phyloP scores from a whole-genome alignment of 2,113 vertebrate species.

The Phrynosoma platyrhinos region DNA sequence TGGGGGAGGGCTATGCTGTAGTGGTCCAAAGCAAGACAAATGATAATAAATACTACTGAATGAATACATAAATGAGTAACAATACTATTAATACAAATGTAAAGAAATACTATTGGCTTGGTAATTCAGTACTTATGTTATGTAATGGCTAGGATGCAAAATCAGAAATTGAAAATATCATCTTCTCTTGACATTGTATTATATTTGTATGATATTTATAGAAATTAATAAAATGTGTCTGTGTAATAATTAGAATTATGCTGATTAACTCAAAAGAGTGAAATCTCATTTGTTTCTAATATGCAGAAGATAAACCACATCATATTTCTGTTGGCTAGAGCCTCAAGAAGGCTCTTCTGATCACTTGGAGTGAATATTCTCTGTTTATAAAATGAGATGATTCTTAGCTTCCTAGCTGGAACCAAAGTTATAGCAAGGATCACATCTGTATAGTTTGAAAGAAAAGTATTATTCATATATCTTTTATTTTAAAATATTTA shows the following conservation, averaged over 20 bases:
- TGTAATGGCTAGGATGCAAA: neutral
- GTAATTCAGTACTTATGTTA: neutral
- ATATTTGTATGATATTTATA: neutral
- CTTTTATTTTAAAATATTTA: too few species aligned
- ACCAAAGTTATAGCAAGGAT: neutral
- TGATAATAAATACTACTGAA: neutral
- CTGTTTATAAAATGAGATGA: neutral
- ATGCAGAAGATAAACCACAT: neutral
- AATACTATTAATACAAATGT: neutral
- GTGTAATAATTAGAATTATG: neutral
- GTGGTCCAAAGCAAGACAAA: neutral
- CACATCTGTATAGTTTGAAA: neutral
- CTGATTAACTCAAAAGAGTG: neutral
- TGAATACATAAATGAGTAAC: neutral
- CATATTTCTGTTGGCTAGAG: slow-evolving; percentile 11
- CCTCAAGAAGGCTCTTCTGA: neutral
- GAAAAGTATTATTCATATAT: neutral
- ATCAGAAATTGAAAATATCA: neutral
- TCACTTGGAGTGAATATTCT: neutral
- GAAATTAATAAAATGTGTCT: neutral
- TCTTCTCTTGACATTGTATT: neutral
- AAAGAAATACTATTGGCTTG: neutral
- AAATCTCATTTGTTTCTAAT: slow-evolving; percentile 5
- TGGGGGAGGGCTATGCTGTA: too few species aligned
- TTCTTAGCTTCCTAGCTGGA: neutral